Percentiles rank a stretch among this genome's conserved stretches.
phyloP scores from a whole-genome alignment of 2,888 invertebrate genomes.

The Strigamia maritima region DNA sequence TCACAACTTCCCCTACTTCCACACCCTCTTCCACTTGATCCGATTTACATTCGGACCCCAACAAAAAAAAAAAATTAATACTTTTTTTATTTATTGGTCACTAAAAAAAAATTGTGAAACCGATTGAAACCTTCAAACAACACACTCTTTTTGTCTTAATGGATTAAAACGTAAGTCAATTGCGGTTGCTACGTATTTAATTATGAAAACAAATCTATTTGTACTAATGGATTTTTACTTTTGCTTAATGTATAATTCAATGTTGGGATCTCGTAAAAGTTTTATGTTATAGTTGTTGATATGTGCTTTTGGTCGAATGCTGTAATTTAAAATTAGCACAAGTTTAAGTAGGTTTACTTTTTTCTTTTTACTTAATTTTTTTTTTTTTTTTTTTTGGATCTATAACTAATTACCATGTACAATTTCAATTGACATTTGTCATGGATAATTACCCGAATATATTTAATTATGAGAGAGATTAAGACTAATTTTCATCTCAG shows the following conservation, averaged over 20 bases:
- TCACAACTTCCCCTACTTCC: constrained; percentile 8
- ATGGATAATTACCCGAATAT: background rate
- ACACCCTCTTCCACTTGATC: constrained; percentile 27
- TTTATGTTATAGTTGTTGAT: constrained; percentile 3
- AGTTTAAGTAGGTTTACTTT: background rate
- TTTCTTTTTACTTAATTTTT: background rate
- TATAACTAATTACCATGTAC: background rate
- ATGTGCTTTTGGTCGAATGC: background rate
- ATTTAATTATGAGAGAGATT: background rate
- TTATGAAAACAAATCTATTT: constrained; percentile 29
- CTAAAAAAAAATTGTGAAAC: constrained; percentile 2
- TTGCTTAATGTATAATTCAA: constrained; percentile 2
- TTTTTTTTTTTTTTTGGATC: background rate
- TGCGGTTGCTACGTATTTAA: constrained; percentile 12
- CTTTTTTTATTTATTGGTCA: constrained; percentile 7
- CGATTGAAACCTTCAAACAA: background rate
- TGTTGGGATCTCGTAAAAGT: background rate
- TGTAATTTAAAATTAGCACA: background rate
- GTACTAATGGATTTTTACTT: constrained; percentile 1
- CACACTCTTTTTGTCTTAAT: background rate
- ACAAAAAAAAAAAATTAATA: constrained; percentile 13
- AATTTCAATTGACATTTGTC: background rate
- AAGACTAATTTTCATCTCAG: background rate
- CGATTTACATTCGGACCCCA: constrained; percentile 24
- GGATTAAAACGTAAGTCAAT: background rate